Conservation (phyloP, 2,113 vertebrate species). For the Menura novaehollandiae region DNA sequence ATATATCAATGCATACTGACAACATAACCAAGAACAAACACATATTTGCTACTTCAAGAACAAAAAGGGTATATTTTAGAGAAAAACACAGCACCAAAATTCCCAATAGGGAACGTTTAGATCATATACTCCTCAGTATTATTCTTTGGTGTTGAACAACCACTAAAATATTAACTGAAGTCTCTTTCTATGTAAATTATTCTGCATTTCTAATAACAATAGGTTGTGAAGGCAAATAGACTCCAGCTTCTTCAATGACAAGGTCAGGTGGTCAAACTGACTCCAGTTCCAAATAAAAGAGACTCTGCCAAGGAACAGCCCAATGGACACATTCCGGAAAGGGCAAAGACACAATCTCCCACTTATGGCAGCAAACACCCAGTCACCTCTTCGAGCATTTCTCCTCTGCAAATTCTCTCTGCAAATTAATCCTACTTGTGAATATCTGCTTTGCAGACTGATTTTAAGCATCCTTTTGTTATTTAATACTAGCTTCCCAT, state of each 20-base stretch:
- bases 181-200: neutral
- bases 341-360: neutral
- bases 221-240: neutral
- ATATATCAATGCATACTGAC: neutral
- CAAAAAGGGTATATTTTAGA: neutral
- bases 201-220: neutral
- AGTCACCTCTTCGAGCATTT: rapidly evolving
- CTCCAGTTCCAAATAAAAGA: neutral
- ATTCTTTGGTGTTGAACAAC: neutral
- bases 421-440: neutral
- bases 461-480: neutral
- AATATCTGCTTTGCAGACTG: neutral
- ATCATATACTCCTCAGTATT: neutral
- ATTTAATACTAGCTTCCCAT: neutral
- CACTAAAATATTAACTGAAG: neutral
- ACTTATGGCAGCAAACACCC: neutral
- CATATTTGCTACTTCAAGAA: neutral
- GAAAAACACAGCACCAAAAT: neutral
- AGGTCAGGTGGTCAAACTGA: neutral
- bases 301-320: neutral
- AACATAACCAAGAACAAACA: neutral
- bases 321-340: neutral
- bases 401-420: neutral
- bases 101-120: neutral
- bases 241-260: neutral